phyloP scores from a whole-genome alignment of 2,113 vertebrate species.

The Oryctolagus cuniculus region DNA sequence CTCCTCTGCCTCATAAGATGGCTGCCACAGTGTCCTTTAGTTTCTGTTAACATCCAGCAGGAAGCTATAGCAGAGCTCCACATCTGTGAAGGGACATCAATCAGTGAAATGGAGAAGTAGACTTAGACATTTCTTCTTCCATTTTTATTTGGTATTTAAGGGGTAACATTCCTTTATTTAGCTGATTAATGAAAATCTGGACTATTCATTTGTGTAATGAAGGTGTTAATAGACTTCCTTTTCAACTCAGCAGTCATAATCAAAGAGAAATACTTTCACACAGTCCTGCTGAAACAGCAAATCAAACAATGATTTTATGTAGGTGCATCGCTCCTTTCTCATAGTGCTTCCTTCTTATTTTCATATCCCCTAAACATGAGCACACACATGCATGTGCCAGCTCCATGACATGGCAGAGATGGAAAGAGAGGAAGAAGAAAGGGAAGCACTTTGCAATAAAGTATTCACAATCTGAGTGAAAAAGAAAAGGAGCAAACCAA shows the following conservation, averaged over 20 bases:
- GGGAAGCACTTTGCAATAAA: slow-evolving; percentile 14
- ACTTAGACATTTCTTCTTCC: slow-evolving; percentile 12
- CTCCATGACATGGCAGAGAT: neutral
- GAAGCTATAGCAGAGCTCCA: neutral
- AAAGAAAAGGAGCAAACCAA: slow-evolving; percentile 1
- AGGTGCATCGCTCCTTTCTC: neutral
- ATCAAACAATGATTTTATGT: slow-evolving; percentile 55
- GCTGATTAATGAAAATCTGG: slow-evolving; percentile 67
- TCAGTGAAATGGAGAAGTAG: slow-evolving; percentile 45
- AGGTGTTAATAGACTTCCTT: slow-evolving; percentile 73
- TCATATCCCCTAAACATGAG: too few species aligned
- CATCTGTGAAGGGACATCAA: neutral
- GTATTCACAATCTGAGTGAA: neutral
- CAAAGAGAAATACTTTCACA: slow-evolving; percentile 66
- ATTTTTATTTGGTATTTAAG: slow-evolving; percentile 44
- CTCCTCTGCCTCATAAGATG: neutral
- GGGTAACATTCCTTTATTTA: slow-evolving; percentile 56
- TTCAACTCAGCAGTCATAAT: slow-evolving; percentile 73
- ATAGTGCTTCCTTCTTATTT: neutral
- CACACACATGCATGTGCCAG: neutral
- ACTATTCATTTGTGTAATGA: slow-evolving; percentile 74
- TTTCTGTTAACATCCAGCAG: neutral
- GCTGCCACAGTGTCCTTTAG: neutral
- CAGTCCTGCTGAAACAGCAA: slow-evolving; percentile 68
- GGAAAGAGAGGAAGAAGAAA: neutral